Percentiles rank a stretch among this genome's conserved stretches.
Conservation (phyloP, 2,113 vertebrate species). For the Theropithecus gelada region DNA sequence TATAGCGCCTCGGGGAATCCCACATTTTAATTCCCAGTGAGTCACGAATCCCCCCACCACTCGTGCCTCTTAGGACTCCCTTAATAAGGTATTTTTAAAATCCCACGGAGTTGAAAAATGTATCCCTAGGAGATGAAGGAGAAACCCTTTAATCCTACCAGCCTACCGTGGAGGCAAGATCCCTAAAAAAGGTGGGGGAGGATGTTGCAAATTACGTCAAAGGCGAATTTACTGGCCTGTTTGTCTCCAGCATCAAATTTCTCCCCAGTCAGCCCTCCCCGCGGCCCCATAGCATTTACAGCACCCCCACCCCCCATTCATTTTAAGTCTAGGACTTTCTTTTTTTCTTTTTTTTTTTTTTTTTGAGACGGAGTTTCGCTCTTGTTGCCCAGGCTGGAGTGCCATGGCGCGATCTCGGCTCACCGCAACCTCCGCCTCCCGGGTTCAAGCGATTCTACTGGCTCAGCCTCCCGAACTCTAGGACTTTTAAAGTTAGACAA, state of each 20-base stretch:
- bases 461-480: neutral
- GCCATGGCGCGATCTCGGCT: too few species aligned
- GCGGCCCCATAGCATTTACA: slow-evolving; percentile 53
- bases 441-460: too few species aligned
- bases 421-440: too few species aligned
- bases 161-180: neutral
- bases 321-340: slow-evolving; percentile 67
- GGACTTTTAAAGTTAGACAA: slow-evolving; percentile 76
- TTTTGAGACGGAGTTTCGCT: too few species aligned
- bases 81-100: slow-evolving; percentile 71
- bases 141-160: slow-evolving; percentile 57
- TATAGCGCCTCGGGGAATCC: slow-evolving; percentile 5
- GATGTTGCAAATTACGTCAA: slow-evolving; percentile 59
- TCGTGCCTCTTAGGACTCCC: slow-evolving; percentile 41
- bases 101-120: slow-evolving; percentile 59
- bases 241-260: slow-evolving; percentile 77
- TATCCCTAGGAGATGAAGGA: slow-evolving; percentile 55
- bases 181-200: neutral
- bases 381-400: too few species aligned
- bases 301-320: slow-evolving; percentile 35
- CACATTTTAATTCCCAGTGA: slow-evolving; percentile 68
- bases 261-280: slow-evolving; percentile 46
- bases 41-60: neutral
- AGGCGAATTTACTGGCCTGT: slow-evolving; percentile 72
- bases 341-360: neutral